phyloP scores from a whole-genome alignment of 2,888 invertebrate species.

The Sesamia inferens region DNA sequence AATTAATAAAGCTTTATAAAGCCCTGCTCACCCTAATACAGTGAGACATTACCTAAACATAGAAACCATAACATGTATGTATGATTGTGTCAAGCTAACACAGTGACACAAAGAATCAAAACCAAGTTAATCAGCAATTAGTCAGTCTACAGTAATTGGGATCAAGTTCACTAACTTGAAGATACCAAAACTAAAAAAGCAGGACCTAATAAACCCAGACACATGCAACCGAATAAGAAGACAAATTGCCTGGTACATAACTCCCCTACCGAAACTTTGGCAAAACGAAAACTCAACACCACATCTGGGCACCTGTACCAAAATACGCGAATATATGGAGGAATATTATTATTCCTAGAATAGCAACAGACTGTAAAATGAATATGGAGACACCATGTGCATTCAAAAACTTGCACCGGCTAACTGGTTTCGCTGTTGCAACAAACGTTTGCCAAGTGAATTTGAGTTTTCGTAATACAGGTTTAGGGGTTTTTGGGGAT shows the following conservation, averaged over 20 bases:
- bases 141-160: conserved; percentile 82
- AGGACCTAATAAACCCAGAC: conserved; percentile 82
- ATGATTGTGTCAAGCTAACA: conserved; percentile 68
- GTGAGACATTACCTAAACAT: conserved; percentile 52
- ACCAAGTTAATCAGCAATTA: conserved; percentile 81
- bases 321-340: conserved; percentile 85
- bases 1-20: conserved; percentile 19
- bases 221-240: conserved; percentile 80
- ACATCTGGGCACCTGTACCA: conserved; percentile 89
- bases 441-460: conserved; percentile 44
- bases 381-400: conserved; percentile 86
- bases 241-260: conserved; percentile 77
- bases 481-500: conserved; percentile 52
- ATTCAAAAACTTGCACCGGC: conserved; percentile 80
- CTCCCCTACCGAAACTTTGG: conserved; percentile 72
- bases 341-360: conserved; percentile 89
- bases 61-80: conserved; percentile 58
- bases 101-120: conserved; percentile 78
- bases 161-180: conserved; percentile 78
- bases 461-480: conserved; percentile 60
- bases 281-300: conserved; percentile 77
- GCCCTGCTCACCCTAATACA: conserved; percentile 15
- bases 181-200: conserved; percentile 72
- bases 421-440: conserved; percentile 62
- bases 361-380: conserved; percentile 90